Evolutionary conservation across 2,888 invertebrate species (phyloP), one percentile per base, ranked within the genome.

Genomic region (Pterostichus niger): DNA sequence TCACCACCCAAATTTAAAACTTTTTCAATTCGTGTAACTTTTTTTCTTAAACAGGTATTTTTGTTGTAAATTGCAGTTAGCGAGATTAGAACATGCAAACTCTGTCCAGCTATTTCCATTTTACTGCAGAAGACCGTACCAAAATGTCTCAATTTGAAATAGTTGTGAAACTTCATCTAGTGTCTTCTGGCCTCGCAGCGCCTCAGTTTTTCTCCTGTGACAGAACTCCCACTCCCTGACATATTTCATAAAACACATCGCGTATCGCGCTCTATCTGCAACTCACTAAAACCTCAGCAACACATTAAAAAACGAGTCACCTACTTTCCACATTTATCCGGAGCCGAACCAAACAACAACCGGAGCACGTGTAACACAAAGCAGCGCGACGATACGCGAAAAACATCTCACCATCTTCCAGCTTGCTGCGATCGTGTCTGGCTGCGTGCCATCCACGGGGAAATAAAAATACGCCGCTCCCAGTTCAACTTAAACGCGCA

Each of bases 401-500:
- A 75, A 75, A 75, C 75, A 75, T 75, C 52, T 24, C 24, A 24
- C 24, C 24, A 24, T 24, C 24, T 1, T 3, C 52, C n/a, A 64
- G 40, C 40, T 40, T 40, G 40, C 15, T 56, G 15, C 68, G 68
- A 71, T 71, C 68, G 68, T 71, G 68, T 40, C 68, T 71, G 68
- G 68, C 68, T 40, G 40, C 15, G 15, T 71, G 68, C 68, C 68
- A 71, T 71, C 56, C 56, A 15, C 68, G 68, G 68, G 49, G 52
- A 75, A 75, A 75, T 75, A 75, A 75, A 75, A 75, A 49, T 64
- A 35, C 44, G 49, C 75, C 31, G 75, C 46, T 44, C 46, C 35
- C 17, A 73, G 73, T 17, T 24, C 49, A 82, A 82, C 56, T 82
- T 82, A 75, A 82, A 82, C 46, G 82, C 59, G 49, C 59, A 82